A percentile compares a stretch with the other conserved stretches of the same genome.
Evolutionary conservation across 2,888 invertebrate genomes (phyloP).

Genomic region (Diaperis boleti): DNA sequence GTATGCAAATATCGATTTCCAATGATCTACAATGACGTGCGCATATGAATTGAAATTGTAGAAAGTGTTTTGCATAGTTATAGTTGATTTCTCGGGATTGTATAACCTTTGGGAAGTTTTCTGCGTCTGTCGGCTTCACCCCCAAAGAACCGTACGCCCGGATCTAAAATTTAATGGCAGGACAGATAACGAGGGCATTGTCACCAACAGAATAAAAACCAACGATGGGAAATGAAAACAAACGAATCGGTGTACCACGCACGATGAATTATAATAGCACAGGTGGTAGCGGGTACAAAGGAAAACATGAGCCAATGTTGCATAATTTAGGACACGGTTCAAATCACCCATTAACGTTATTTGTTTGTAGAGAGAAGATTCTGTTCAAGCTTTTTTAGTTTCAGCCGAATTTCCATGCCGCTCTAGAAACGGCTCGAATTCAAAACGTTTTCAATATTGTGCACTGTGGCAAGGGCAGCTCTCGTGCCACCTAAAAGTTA

Average conservation of each 20-base stretch:
- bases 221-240: conserved; percentile 37
- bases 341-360: no score
- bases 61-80: not conserved
- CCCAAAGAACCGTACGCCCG: conserved; percentile 12
- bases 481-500: no score
- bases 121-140: conserved; percentile 6
- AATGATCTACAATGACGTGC: no score
- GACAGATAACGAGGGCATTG: conserved; percentile 35
- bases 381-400: no score
- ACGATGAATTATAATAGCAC: conserved; percentile 35
- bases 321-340: conserved; percentile 24
- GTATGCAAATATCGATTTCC: no score
- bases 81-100: not conserved
- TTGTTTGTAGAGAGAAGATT: no score
- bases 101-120: not conserved
- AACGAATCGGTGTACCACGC: conserved; percentile 31
- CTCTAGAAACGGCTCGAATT: no score
- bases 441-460: no score
- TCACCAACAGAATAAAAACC: conserved; percentile 20
- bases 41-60: not conserved
- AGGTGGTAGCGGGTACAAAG: conserved; percentile 23
- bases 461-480: no score
- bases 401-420: no score
- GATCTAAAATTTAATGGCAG: conserved; percentile 22
- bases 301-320: conserved; percentile 15